Base-by-base conservation (phyloP, 2,113 vertebrate genomes). In the Promerops cafer region DNA sequence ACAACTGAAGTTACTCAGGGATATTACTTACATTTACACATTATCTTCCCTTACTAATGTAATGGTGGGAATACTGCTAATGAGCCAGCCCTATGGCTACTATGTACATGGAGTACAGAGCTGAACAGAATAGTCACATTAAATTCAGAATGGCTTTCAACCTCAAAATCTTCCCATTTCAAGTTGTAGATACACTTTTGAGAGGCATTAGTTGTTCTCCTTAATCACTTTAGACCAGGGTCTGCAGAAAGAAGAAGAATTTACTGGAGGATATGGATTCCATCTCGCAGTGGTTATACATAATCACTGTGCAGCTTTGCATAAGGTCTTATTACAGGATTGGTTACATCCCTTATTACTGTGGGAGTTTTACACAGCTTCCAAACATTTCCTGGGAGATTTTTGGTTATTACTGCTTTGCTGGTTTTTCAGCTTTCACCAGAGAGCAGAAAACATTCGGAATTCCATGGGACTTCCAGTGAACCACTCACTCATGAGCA, bases 61-160 rank as follows among this genome's bases (percentile, higher is more conserved):
- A 57, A 50, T 5, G 16, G 44, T 16, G 50, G 27, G 35, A 79
- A 69, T 27, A 24, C 16, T 47, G 39, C 42, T 72, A 45, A 72
- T 4, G 11, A 60, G 16, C 23, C 49, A 65, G 13, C 50, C 59
- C 37, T 9, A 0, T 39, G 60, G 31, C 60, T 52, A 17, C 16
- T 7, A 13, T 0, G 10, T 37, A 14, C 16, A 6, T 2, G 18
- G 35, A 44, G 15, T 3, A 13, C 26, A 37, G 45, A 42, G 31
- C 40, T 57, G 71, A 56, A 49, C 27, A 76, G 49, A 75, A 71
- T 1, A 68, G 37, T 33, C 54, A 28, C 27, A 22, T 56, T 52
- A 54, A 93, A 88, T 74, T 61, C 45, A 57, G 28, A 11, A 26
- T 27, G 26, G 33, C 75, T 85, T 66, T 93, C 79, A 59, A 90